Evolutionary conservation across 2,888 invertebrate species (phyloP).

Genomic region (Cheilosia scutellata): DNA sequence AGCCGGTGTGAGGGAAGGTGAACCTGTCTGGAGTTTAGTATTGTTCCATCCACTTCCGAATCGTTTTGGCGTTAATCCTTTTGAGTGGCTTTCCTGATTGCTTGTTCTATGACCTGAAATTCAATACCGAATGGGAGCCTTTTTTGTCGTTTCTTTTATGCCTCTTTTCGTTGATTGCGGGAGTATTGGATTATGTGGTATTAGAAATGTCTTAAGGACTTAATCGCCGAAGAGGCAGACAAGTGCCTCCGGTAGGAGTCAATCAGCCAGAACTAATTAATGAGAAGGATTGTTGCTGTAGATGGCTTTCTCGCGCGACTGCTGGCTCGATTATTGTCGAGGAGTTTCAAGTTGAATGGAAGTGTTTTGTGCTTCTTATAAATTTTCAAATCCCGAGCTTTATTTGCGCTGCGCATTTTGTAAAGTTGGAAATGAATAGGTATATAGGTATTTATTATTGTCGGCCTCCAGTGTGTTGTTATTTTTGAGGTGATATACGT

Average conservation of each 20-base stretch:
- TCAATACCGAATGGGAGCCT: conserved; percentile 43
- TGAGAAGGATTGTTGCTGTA: conserved; percentile 53
- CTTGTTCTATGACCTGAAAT: conserved; percentile 45
- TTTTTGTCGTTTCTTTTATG: background rate
- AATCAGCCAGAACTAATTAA: conserved; percentile 69
- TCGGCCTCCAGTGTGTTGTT: too few relatives aligned
- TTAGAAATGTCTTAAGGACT: conserved; percentile 74
- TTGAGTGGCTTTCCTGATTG: conserved; percentile 41
- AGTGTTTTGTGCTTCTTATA: background rate
- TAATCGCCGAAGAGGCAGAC: conserved; percentile 66
- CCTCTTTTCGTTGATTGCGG: conserved; percentile 23
- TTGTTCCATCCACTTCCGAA: conserved; percentile 51
- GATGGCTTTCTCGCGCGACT: conserved; percentile 29
- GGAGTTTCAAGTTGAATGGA: background rate
- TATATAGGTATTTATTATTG: too few relatives aligned
- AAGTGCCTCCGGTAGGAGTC: conserved; percentile 67
- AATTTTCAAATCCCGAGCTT: conserved; percentile 1
- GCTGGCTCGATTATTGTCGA: background rate
- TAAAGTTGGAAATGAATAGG: background rate
- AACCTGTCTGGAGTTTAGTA: conserved; percentile 55
- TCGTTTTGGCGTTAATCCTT: conserved; percentile 69
- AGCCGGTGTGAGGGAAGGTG: background rate
- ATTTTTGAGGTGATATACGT: too few relatives aligned
- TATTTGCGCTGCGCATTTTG: background rate
- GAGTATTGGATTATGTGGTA: conserved; percentile 70